These are phyloP conservation scores for Pyrocoelia pectoralis DNA, from an alignment of 2,888 invertebrate genomes.

Conservation along the genomic window DNA sequence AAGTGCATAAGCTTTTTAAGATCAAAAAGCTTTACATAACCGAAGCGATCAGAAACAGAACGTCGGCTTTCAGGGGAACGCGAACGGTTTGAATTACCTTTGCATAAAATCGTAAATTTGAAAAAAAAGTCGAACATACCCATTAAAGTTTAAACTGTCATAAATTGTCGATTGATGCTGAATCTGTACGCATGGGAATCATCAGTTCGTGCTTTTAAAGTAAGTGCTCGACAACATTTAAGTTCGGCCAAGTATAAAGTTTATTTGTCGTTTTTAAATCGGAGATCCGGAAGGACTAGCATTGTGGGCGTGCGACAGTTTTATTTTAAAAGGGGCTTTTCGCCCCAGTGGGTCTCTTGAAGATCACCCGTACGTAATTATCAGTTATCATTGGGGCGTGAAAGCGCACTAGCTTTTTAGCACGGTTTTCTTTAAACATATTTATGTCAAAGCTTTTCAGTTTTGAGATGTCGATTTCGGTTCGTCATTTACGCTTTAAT, in stretches of 20 bases:
- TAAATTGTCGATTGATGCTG: slow-evolving; percentile 58
- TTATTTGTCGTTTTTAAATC: slow-evolving; percentile 57
- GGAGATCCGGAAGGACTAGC: slow-evolving; percentile 49
- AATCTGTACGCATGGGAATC: slow-evolving; percentile 52
- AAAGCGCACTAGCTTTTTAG: slow-evolving; percentile 59
- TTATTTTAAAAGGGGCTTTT: slow-evolving; percentile 52
- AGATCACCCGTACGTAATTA: slow-evolving; percentile 62
- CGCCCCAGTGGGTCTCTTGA: slow-evolving; percentile 52
- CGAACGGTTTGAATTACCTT: slow-evolving; percentile 31
- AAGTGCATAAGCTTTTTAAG: slow-evolving; percentile 4
- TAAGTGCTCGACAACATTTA: slow-evolving; percentile 57
- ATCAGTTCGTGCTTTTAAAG: slow-evolving; percentile 51
- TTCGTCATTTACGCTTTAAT: slow-evolving; percentile 47
- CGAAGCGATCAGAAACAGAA: slow-evolving; percentile 12
- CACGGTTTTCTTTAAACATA: slow-evolving; percentile 59
- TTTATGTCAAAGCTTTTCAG: slow-evolving; percentile 59
- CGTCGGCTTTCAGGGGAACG: slow-evolving; percentile 23
- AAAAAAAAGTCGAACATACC: slow-evolving; percentile 32
- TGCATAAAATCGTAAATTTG: slow-evolving; percentile 39
- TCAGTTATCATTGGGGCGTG: slow-evolving; percentile 58
- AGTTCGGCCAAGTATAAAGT: slow-evolving; percentile 57
- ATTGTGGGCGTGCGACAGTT: slow-evolving; percentile 58
- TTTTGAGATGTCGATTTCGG: slow-evolving; percentile 55
- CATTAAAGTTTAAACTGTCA: slow-evolving; percentile 54
- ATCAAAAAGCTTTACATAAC: slow-evolving; percentile 12